Conservation (phyloP, 2,888 invertebrate species). For the Drosophila barbarae region DNA sequence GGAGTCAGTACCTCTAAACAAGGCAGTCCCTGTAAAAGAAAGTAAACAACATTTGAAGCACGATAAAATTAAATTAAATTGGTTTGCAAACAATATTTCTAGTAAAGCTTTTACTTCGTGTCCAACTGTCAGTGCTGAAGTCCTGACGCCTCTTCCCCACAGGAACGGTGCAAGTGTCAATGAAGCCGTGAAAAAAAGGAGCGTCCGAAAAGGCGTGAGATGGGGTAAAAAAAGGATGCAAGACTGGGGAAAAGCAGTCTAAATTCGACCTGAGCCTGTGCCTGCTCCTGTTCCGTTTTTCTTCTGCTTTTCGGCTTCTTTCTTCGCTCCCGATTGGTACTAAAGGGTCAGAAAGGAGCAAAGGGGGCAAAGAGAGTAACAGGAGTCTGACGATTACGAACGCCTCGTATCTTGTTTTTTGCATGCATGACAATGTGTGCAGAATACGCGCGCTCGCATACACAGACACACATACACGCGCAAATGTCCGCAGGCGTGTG, state of each 20-base stretch:
- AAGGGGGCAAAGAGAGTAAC: slow-evolving; percentile 1
- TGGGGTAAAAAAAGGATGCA: slow-evolving; percentile 31
- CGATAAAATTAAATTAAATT: too few relatives aligned
- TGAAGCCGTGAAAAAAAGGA: slow-evolving; percentile 21
- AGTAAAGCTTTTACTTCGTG: neutral
- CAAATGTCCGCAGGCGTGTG: slow-evolving; percentile 6
- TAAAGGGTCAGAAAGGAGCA: slow-evolving; percentile 13
- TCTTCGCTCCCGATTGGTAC: slow-evolving; percentile 17
- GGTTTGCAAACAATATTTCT: neutral
- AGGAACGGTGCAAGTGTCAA: slow-evolving; percentile 34
- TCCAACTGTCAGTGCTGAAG: slow-evolving; percentile 8
- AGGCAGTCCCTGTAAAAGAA: neutral
- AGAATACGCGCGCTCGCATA: slow-evolving; percentile 60
- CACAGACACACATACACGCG: slow-evolving; percentile 18
- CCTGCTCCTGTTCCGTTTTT: slow-evolving; percentile 18
- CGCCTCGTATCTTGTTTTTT: slow-evolving; percentile 56
- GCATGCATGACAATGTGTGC: slow-evolving; percentile 53
- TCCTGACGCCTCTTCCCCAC: slow-evolving; percentile 2
- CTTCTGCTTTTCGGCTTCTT: slow-evolving; percentile 15
- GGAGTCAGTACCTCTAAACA: too few relatives aligned
- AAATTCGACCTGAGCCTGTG: slow-evolving; percentile 18
- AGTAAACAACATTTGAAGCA: too few relatives aligned
- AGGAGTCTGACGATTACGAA: slow-evolving; percentile 44
- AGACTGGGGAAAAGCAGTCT: slow-evolving; percentile 23
- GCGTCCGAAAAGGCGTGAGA: slow-evolving; percentile 9